phyloP scores from a whole-genome alignment of 2,888 invertebrate genomes.

The Cinara cedri region DNA sequence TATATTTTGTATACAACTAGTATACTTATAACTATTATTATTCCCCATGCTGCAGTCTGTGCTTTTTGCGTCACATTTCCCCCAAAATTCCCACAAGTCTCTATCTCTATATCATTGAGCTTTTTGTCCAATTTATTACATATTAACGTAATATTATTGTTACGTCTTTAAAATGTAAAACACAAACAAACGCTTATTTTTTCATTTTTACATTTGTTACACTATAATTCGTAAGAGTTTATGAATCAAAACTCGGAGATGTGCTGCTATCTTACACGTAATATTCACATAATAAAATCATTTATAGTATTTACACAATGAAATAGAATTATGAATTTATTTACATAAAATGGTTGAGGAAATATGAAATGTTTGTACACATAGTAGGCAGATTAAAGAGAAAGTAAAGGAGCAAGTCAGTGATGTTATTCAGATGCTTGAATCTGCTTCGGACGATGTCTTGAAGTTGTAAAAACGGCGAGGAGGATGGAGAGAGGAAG shows the following conservation, averaged over 20 bases:
- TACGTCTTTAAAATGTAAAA: not conserved
- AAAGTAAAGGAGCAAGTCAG: constrained; percentile 53
- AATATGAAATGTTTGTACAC: constrained; percentile 60
- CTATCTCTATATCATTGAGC: constrained; percentile 33
- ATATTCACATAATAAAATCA: constrained; percentile 25
- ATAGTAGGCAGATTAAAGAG: constrained; percentile 26
- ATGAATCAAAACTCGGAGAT: constrained; percentile 47
- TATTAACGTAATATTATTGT: not conserved
- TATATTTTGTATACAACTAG: not conserved
- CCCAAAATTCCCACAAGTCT: constrained; percentile 60
- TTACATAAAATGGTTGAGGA: constrained; percentile 46
- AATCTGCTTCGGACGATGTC: constrained; percentile 30
- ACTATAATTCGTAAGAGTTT: too few relatives aligned
- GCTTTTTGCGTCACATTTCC: constrained; percentile 59
- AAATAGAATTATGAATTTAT: constrained; percentile 22
- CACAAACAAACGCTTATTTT: constrained; percentile 50
- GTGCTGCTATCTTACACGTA: constrained; percentile 58
- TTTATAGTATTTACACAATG: constrained; percentile 20
- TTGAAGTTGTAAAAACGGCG: constrained; percentile 10
- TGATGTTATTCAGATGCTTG: constrained; percentile 32
- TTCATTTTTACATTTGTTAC: constrained; percentile 23
- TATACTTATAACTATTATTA: not conserved
- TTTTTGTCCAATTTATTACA: constrained; percentile 11
- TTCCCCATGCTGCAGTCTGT: constrained; percentile 61
- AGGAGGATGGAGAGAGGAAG: constrained; percentile 26